Evolutionary conservation across 2,113 vertebrate species (phyloP).

Genomic region (Spilogale gracilis): DNA sequence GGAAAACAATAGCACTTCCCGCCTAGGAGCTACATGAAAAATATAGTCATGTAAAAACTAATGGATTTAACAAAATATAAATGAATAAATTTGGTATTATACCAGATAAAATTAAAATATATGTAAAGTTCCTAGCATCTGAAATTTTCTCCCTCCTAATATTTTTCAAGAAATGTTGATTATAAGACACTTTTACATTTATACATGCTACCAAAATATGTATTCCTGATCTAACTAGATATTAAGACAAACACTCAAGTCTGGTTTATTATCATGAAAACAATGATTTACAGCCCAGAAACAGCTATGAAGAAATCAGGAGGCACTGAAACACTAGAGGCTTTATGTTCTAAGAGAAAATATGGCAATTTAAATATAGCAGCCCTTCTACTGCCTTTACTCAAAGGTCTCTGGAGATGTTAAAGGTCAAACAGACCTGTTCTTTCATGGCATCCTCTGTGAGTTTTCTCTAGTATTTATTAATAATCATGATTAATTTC

Average conservation of each 20-base stretch:
- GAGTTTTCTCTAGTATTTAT: neutral
- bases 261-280: neutral
- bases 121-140: neutral
- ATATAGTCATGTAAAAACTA: neutral
- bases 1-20: neutral
- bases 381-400: neutral
- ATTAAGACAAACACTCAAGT: neutral
- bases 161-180: neutral
- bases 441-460: neutral
- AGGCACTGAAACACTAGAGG: conserved; percentile 2
- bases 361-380: neutral
- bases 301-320: conserved; percentile 19
- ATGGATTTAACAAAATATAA: neutral
- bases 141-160: conserved; percentile 7
- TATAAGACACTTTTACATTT: conserved; percentile 43
- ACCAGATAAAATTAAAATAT: conserved; percentile 26
- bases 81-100: neutral
- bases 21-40: rapidly evolving
- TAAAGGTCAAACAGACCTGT: conserved; percentile 3
- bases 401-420: neutral
- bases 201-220: neutral
- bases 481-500: conserved; percentile 5
- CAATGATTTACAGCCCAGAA: neutral
- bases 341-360: neutral
- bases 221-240: neutral